Evolutionary conservation across 2,797 vertebrate species (phyloP).

Genomic region (Tokudaia muenninki): DNA sequence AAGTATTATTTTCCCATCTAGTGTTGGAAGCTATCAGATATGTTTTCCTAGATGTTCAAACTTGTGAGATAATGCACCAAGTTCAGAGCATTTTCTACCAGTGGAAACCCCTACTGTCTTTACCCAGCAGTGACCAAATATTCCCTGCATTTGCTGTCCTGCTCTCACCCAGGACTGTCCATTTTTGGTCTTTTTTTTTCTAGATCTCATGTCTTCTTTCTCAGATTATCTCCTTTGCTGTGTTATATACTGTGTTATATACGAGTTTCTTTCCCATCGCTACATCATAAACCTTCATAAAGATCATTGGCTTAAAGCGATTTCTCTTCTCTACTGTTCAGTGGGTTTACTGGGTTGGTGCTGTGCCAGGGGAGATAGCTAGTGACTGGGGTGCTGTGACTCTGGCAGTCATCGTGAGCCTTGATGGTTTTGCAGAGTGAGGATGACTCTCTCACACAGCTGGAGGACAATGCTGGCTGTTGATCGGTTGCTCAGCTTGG

Average conservation of each 20-base stretch:
- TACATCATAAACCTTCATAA: too few relatives aligned
- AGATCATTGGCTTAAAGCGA: not conserved
- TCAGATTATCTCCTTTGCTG: not conserved
- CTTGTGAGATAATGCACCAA: not conserved
- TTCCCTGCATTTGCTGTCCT: not conserved
- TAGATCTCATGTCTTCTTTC: not conserved
- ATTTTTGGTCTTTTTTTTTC: not conserved
- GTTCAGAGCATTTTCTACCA: not conserved
- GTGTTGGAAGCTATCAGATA: not conserved
- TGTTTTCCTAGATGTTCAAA: not conserved
- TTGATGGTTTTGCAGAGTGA: not conserved
- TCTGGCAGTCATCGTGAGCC: not conserved
- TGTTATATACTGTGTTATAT: not conserved
- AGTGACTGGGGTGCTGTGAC: not conserved
- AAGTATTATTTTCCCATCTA: not conserved
- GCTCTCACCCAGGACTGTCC: not conserved
- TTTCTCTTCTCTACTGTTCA: not conserved
- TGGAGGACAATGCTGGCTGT: not conserved
- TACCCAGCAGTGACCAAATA: not conserved
- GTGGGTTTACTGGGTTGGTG: not conserved
- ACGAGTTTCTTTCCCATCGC: not conserved
- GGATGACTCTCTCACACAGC: not conserved
- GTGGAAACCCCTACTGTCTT: not conserved
- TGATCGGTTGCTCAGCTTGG: not conserved
- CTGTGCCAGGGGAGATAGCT: not conserved